Percentiles rank a stretch among this genome's conserved stretches.
phyloP scores from a whole-genome alignment of 2,888 invertebrate genomes.

The Panorpa germanica region DNA sequence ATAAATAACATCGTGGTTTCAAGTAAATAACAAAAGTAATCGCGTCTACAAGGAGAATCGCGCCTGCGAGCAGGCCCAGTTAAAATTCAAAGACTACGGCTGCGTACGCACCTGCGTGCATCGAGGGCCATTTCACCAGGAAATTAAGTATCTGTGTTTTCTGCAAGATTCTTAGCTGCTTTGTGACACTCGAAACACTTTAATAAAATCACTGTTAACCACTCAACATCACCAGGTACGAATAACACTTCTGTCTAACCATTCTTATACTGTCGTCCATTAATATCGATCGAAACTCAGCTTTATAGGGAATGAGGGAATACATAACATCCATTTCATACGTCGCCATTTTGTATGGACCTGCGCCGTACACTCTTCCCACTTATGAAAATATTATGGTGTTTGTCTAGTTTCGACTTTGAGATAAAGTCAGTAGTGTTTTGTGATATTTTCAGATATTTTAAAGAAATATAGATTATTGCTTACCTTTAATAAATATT shows the following conservation, averaged over 20 bases:
- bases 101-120: conserved; percentile 94
- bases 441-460: too few relatives aligned
- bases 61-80: conserved; percentile 77
- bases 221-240: not conserved
- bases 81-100: conserved; percentile 71
- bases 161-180: not conserved
- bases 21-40: too few relatives aligned
- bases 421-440: too few relatives aligned
- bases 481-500: too few relatives aligned
- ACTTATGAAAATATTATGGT: too few relatives aligned
- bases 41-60: conserved; percentile 18
- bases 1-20: too few relatives aligned
- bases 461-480: too few relatives aligned
- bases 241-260: not conserved
- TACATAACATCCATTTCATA: conserved; percentile 31
- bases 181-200: conserved; percentile 20
- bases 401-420: too few relatives aligned
- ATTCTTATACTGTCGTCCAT: conserved; percentile 27
- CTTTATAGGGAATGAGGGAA: conserved; percentile 15
- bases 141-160: conserved; percentile 11
- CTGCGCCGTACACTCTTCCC: conserved; percentile 32
- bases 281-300: conserved; percentile 45
- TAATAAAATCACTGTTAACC: conserved; percentile 24
- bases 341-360: conserved; percentile 49
- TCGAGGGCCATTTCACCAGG: conserved; percentile 20